A percentile compares a stretch with the other conserved stretches of the same genome.
Evolutionary conservation across 2,888 invertebrate species (phyloP).

Genomic region (Acanthococcus lagerstroemiae): DNA sequence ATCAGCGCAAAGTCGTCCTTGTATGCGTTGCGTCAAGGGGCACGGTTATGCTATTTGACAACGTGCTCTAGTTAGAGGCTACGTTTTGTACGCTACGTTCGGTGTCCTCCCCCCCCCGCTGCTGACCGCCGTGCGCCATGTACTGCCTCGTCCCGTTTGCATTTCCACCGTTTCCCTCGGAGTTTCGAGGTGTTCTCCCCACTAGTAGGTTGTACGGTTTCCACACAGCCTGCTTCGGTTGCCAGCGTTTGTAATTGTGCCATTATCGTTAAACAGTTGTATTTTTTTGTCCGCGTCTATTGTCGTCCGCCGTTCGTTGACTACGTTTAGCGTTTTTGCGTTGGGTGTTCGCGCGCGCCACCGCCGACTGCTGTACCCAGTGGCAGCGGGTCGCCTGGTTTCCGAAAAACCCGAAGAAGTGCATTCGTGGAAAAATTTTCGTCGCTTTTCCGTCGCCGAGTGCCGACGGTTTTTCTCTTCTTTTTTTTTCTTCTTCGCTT

Average conservation of each 20-base stretch:
- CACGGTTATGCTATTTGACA: neutral
- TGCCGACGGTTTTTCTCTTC: neutral
- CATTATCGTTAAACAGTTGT: constrained; percentile 30
- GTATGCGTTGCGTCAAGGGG: neutral
- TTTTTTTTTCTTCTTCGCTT: neutral
- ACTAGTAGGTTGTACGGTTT: constrained; percentile 26
- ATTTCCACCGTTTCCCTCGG: constrained; percentile 1
- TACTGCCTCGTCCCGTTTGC: neutral
- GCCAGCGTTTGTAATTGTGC: constrained; percentile 31
- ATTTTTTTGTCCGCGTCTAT: constrained; percentile 16
- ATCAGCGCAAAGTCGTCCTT: neutral
- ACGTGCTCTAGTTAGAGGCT: neutral
- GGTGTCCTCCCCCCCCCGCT: neutral
- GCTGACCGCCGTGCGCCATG: neutral
- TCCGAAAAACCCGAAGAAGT: neutral
- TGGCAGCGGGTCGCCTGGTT: neutral
- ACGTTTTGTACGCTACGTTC: neutral
- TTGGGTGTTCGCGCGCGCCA: constrained; percentile 5
- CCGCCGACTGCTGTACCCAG: neutral
- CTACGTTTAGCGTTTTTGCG: constrained; percentile 10
- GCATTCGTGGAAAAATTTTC: constrained; percentile 2
- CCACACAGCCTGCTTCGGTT: constrained; percentile 30
- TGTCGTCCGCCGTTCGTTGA: constrained; percentile 14
- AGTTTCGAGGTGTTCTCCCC: neutral
- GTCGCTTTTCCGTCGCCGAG: neutral